These are phyloP conservation scores for Diabrotica virgifera DNA, from an alignment of 1,140 invertebrate genomes.

Conservation along the genomic window DNA sequence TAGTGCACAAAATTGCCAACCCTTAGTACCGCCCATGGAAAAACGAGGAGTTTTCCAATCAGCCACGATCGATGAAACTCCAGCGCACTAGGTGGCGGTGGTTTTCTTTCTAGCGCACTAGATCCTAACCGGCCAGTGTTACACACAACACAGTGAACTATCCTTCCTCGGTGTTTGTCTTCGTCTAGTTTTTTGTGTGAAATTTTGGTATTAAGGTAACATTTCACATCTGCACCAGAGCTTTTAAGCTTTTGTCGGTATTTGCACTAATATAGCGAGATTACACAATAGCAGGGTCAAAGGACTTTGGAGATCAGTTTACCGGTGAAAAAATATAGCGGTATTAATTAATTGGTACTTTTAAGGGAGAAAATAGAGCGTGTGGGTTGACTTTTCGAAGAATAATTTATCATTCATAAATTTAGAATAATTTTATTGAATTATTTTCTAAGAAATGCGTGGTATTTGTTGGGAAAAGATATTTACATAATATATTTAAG, in stretches of 20 bases:
- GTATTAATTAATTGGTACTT: too few relatives aligned
- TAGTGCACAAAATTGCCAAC: neutral
- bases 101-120: conserved; percentile 6
- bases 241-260: conserved; percentile 13
- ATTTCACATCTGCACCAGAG: conserved; percentile 15
- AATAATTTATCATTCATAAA: too few relatives aligned
- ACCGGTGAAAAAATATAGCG: too few relatives aligned
- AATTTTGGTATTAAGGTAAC: conserved; percentile 28
- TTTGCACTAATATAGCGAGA: too few relatives aligned
- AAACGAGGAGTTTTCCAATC: conserved; percentile 8
- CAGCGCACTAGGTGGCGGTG: conserved; percentile 24
- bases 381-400: too few relatives aligned
- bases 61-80: conserved; percentile 26
- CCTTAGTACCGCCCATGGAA: conserved; percentile 17
- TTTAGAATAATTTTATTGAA: too few relatives aligned
- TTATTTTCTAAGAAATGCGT: too few relatives aligned
- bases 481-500: too few relatives aligned
- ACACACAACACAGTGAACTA: conserved; percentile 25
- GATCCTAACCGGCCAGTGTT: conserved; percentile 18
- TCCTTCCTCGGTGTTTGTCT: conserved; percentile 15
- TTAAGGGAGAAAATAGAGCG: too few relatives aligned
- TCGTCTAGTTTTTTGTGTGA: neutral
- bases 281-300: too few relatives aligned
- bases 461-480: too few relatives aligned
- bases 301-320: too few relatives aligned